Evolutionary conservation across 2,113 vertebrate genomes (phyloP), one percentile per base, ranked within the genome.

Genomic region (Pavo muticus): DNA sequence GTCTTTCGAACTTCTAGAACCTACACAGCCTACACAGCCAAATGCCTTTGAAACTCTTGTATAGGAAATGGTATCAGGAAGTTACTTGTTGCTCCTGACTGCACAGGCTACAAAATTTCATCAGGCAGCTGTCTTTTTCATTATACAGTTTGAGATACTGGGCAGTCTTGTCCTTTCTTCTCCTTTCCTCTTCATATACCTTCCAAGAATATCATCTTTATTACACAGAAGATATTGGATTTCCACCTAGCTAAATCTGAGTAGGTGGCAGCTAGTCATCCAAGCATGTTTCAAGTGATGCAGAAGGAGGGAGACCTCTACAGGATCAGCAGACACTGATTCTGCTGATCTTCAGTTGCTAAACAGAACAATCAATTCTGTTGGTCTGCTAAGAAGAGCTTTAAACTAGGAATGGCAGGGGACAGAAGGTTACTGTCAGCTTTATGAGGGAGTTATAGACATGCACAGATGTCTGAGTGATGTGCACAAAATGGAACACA

Each of bases 251-350:
- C 4, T 69, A 57, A 71, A 78, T 17, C 5, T 29, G 39, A 69
- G 11, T 2, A 8, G 0, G 0, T 19, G 7, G n/a, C 42, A 48
- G 9, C 12, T 39, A 50, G 20, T 73, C 5, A 44, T 4, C 24
- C 18, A 30, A 44, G 16, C 9, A 30, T 6, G 6, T 35, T 63
- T 57, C 25, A 27, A 32, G 10, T 14, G 52, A 25, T 9, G 19
- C 44, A 79, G 85, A 65, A 79, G 25, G 14, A 94, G 21, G 32
- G 48, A 72, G 75, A 76, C 64, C 48, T 91, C 93, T 90, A 0
- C 68, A 79, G 75, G 72, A 52, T 15, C 11, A 80, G 13, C 15
- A 1, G 2, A 5, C 20, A 3, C 14, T 57, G 59, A 37, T 37
- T 18, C 50, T n/a, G 8, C 10, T 48, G 30, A 30, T 65, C 5